phyloP scores from a whole-genome alignment of 1,140 invertebrate species.

The Hormaphis cornu region DNA sequence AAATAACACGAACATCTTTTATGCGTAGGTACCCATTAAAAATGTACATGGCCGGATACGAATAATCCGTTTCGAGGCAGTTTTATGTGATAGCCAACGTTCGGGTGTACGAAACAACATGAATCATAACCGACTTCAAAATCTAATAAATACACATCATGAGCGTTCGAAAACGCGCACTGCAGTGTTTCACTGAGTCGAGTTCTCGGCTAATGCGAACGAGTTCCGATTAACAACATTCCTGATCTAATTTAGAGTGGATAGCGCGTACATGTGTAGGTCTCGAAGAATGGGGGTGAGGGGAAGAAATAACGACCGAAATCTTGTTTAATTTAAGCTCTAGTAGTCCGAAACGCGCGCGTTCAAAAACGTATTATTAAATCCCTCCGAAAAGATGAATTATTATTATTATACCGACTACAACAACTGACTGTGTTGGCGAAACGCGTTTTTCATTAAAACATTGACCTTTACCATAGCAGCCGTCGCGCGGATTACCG shows the following conservation, averaged over 20 bases:
- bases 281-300: not conserved
- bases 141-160: no score
- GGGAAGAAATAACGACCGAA: constrained; percentile 13
- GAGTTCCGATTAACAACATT: constrained; percentile 2
- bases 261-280: not conserved
- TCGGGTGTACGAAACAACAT: no score
- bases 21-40: no score
- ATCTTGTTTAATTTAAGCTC: constrained; percentile 28
- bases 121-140: no score
- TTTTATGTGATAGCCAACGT: no score
- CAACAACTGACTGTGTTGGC: constrained; percentile 28
- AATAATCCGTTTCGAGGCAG: no score
- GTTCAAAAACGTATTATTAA: constrained; percentile 31
- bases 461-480: constrained; percentile 24
- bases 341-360: constrained; percentile 3
- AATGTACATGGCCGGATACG: no score
- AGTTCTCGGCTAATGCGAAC: not conserved
- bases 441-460: constrained; percentile 31
- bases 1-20: no score
- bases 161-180: no score
- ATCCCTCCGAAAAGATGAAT: constrained; percentile 27
- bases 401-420: constrained; percentile 28
- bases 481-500: constrained; percentile 17
- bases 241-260: constrained; percentile 21
- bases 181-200: no score